Conservation (phyloP, 2,888 invertebrate genomes). For the Scaptomyza flava region DNA sequence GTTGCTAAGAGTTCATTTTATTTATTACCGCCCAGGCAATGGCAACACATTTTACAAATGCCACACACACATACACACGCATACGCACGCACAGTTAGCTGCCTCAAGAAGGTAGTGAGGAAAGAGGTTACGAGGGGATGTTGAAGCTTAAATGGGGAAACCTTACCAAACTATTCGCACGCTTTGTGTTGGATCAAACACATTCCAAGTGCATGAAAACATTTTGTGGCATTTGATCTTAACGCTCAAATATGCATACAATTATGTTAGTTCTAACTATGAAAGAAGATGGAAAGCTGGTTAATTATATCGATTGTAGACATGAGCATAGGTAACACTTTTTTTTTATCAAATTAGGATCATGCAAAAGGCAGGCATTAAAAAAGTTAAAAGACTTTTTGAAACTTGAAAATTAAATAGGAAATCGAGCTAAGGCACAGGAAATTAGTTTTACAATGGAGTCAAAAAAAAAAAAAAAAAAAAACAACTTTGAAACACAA, state of each 20-base stretch:
- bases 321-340: not conserved
- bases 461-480: too few species aligned
- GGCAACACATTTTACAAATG: conserved; percentile 70
- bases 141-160: too few species aligned
- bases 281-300: not conserved
- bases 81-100: conserved; percentile 2
- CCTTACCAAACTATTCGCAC: conserved; percentile 67
- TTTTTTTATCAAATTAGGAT: not conserved
- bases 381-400: not conserved
- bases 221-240: conserved; percentile 27
- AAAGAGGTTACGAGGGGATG: too few species aligned
- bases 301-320: not conserved
- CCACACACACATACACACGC: conserved; percentile 42
- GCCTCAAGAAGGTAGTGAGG: not conserved
- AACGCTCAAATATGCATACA: not conserved
- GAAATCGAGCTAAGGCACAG: not conserved
- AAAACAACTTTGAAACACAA: not conserved
- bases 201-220: conserved; percentile 57
- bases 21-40: conserved; percentile 70
- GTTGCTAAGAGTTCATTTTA: conserved; percentile 63
- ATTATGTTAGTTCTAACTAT: too few species aligned
- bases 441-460: not conserved
- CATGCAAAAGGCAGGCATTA: not conserved
- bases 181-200: conserved; percentile 75
- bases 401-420: too few species aligned